phyloP scores from a whole-genome alignment of 1,140 invertebrate genomes.

The Drosophila willistoni region DNA sequence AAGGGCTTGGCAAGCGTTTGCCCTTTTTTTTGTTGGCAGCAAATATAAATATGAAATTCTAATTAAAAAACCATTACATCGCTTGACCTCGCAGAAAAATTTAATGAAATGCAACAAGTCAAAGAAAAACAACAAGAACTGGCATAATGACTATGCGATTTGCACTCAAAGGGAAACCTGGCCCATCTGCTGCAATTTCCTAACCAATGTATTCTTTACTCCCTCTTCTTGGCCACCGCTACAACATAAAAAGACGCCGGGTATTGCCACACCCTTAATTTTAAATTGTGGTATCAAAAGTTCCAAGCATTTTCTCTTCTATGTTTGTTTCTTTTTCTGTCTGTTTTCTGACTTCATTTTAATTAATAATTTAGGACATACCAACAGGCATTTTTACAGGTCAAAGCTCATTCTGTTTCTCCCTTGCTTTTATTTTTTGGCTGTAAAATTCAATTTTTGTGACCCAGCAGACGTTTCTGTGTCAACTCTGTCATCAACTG shows the following conservation, averaged over 20 bases:
- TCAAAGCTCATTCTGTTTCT: slow-evolving; percentile 38
- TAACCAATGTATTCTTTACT: background rate
- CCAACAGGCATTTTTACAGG: slow-evolving; percentile 38
- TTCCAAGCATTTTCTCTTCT: slow-evolving; percentile 20
- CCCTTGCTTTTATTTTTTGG: background rate
- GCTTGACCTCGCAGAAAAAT: slow-evolving; percentile 47
- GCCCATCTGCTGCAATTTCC: slow-evolving; percentile 16
- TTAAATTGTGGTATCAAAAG: slow-evolving; percentile 42
- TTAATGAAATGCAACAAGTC: slow-evolving; percentile 39
- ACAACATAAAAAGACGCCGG: slow-evolving; percentile 51
- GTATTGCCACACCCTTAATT: slow-evolving; percentile 38
- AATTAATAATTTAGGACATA: slow-evolving; percentile 72
- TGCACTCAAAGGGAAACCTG: slow-evolving; percentile 44
- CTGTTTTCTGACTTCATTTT: slow-evolving; percentile 54
- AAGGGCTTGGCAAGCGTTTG: background rate
- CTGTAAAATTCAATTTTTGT: background rate
- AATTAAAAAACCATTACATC: slow-evolving; percentile 70
- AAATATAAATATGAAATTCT: slow-evolving; percentile 42
- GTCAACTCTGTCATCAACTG: slow-evolving; percentile 3
- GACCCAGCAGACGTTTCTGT: background rate
- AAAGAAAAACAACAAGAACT: slow-evolving; percentile 28
- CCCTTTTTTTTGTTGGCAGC: slow-evolving; percentile 29
- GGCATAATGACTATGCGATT: slow-evolving; percentile 46
- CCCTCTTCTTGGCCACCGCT: slow-evolving; percentile 9
- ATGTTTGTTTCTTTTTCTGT: background rate